phyloP scores from a whole-genome alignment of 2,113 vertebrate genomes.

The Pitta sordida region DNA sequence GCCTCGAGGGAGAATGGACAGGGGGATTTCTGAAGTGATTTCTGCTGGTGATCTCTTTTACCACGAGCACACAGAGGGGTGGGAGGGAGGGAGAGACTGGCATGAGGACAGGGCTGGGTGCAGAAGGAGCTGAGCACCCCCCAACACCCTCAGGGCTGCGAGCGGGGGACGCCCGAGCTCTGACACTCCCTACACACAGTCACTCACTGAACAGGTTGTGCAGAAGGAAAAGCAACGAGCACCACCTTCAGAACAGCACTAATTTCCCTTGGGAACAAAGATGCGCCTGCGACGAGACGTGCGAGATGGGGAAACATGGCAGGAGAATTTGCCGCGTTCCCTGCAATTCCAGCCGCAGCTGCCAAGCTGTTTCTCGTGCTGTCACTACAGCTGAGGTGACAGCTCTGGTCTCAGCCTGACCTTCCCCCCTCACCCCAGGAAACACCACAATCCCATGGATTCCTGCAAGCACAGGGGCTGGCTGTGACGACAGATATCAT shows the following conservation, averaged over 20 bases:
- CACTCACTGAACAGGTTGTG: not conserved
- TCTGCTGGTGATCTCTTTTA: not conserved
- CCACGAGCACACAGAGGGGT: fast-evolving
- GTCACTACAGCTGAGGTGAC: not conserved
- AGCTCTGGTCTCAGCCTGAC: not conserved
- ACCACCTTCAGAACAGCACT: constrained; percentile 26
- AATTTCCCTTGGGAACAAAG: not conserved
- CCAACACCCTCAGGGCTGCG: fast-evolving
- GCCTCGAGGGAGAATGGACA: fast-evolving
- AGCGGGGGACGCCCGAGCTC: not conserved
- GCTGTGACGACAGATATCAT: not conserved
- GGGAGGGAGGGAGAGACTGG: not conserved
- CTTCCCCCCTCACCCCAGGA: not conserved
- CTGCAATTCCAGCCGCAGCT: not conserved
- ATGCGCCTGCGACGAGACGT: not conserved
- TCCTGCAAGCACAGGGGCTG: not conserved
- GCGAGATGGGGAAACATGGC: not conserved
- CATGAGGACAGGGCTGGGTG: not conserved
- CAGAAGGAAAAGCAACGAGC: not conserved
- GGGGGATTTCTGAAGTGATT: too few species aligned
- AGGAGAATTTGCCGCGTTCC: not conserved
- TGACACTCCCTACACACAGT: fast-evolving
- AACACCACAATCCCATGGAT: fast-evolving
- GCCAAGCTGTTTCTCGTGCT: not conserved
- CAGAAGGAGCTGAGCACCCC: not conserved